Conservation (phyloP, 2,797 vertebrate species). For the Alosa sapidissima region DNA sequence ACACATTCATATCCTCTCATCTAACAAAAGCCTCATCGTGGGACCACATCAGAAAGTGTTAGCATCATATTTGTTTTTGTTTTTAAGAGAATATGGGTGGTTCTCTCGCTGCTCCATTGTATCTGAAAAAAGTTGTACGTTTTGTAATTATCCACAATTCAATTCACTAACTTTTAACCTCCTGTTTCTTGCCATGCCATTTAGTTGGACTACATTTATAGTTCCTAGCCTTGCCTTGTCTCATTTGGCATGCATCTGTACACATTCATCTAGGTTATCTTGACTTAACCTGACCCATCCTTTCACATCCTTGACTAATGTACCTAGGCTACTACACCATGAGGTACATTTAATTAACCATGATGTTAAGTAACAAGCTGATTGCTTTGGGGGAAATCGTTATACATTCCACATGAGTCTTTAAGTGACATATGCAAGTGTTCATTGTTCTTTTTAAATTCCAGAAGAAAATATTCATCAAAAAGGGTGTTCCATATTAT, state of each 20-base stretch:
- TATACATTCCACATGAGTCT: background rate
- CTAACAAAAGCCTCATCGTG: background rate
- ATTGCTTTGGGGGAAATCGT: background rate
- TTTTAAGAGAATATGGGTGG: background rate
- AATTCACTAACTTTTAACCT: background rate
- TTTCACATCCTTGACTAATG: background rate
- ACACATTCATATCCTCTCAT: background rate
- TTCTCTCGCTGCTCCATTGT: background rate
- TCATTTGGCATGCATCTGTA: background rate
- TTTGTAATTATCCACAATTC: background rate
- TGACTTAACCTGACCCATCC: background rate
- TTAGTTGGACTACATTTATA: background rate
- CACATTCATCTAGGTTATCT: background rate
- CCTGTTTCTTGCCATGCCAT: background rate
- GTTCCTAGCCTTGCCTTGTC: background rate
- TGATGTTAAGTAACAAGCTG: background rate
- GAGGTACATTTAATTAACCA: background rate
- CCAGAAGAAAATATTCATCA: background rate
- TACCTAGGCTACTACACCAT: background rate
- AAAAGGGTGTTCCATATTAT: conserved; percentile 17
- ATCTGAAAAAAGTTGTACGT: background rate
- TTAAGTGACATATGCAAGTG: background rate
- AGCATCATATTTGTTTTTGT: background rate
- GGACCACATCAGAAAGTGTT: conserved; percentile 13
- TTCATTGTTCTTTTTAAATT: conserved; percentile 4